Conservation (phyloP, 30 jellyfish, hydroid and myxozoan species). For the Hydractinia symbiolongicarpus region DNA sequence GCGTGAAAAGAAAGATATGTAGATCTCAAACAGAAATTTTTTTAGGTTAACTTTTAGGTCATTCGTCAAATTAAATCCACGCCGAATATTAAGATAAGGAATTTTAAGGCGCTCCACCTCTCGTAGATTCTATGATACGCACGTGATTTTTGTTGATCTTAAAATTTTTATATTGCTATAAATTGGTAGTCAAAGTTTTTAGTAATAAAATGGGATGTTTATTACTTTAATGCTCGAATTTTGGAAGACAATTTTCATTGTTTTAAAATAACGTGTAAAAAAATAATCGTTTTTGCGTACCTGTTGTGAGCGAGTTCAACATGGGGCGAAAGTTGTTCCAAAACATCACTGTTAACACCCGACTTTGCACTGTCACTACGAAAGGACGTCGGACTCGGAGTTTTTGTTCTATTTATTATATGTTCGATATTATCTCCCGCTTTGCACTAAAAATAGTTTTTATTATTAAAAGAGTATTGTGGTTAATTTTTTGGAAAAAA, state of each 20-base stretch:
- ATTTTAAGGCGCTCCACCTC: too few species aligned
- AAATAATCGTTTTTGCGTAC: conserved; percentile 1
- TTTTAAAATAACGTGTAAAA: too few species aligned
- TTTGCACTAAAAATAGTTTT: conserved; percentile 1
- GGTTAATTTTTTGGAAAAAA: neutral
- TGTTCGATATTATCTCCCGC: conserved; percentile 28
- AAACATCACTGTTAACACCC: conserved; percentile 16
- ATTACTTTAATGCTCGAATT: too few species aligned
- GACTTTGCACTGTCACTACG: conserved; percentile 38
- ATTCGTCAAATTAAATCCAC: too few species aligned
- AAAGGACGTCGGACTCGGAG: conserved; percentile 51
- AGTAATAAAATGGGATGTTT: neutral
- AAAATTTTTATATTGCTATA: too few species aligned
- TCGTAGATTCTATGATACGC: too few species aligned
- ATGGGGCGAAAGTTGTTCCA: conserved; percentile 27
- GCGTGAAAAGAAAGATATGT: neutral
- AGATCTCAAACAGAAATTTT: too few species aligned
- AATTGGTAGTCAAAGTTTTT: too few species aligned
- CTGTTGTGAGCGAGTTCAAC: conserved; percentile 45
- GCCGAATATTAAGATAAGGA: too few species aligned
- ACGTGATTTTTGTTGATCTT: too few species aligned
- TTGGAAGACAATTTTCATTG: too few species aligned
- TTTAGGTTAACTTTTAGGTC: too few species aligned
- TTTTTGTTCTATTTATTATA: conserved; percentile 30
- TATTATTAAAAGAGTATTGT: neutral